Conservation (phyloP, 64 coral and sea anemone genomes). For the Actinia equina region DNA sequence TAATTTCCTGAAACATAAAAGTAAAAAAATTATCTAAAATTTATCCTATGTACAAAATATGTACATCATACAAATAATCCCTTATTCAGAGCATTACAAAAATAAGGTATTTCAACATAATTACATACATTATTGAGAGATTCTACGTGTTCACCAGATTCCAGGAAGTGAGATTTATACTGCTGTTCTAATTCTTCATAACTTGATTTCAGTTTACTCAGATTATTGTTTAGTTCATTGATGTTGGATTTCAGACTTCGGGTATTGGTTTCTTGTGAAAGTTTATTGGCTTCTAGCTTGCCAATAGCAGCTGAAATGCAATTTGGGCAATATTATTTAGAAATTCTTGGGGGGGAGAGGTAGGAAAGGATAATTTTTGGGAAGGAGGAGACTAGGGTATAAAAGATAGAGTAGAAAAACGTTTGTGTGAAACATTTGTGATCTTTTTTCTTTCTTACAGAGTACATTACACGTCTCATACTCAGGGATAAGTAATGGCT, state of each 20-base stretch:
- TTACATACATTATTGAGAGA: slow-evolving; percentile 29
- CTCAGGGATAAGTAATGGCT: not conserved
- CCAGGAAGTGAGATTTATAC: slow-evolving; percentile 39
- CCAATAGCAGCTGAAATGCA: slow-evolving; percentile 42
- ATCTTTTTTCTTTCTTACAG: too few species aligned
- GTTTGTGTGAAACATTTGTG: too few species aligned
- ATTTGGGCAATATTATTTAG: too few species aligned
- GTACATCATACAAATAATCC: too few species aligned
- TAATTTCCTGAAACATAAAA: slow-evolving; percentile 47
- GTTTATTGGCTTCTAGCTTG: slow-evolving; percentile 65
- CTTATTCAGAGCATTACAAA: too few species aligned
- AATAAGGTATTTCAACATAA: not conserved
- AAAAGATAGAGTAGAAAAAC: too few species aligned
- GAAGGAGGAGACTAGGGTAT: too few species aligned
- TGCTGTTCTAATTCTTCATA: slow-evolving; percentile 45
- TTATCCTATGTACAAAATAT: too few species aligned
- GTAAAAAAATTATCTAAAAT: not conserved
- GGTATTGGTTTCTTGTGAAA: slow-evolving; percentile 61
- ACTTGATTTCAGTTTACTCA: slow-evolving; percentile 33
- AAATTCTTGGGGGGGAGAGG: too few species aligned
- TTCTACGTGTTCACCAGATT: slow-evolving; percentile 43
- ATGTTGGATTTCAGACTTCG: slow-evolving; percentile 52
- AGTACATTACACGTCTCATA: not conserved
- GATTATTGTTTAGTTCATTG: slow-evolving; percentile 34
- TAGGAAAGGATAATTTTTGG: too few species aligned